Evolutionary conservation across 2,888 invertebrate genomes (phyloP).

Genomic region (Acleris emargana): DNA sequence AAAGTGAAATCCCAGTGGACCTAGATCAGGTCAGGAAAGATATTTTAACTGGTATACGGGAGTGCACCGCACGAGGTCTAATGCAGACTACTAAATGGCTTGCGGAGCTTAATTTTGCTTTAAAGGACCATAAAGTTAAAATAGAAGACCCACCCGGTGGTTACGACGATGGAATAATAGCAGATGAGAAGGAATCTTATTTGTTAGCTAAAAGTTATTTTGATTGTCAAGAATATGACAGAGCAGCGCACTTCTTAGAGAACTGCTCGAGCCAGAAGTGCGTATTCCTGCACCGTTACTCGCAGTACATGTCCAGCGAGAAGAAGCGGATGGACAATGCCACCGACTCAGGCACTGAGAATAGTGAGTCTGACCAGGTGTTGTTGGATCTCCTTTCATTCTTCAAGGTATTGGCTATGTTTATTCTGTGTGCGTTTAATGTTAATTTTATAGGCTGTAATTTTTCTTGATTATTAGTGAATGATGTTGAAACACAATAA

Average conservation of each 20-base stretch:
- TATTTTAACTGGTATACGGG: constrained; percentile 74
- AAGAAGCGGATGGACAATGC: constrained; percentile 93
- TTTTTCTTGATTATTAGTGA: no score
- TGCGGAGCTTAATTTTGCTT: constrained; percentile 91
- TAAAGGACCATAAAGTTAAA: constrained; percentile 86
- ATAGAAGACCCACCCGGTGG: constrained; percentile 74
- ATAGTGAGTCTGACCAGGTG: constrained; percentile 72
- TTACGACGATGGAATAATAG: constrained; percentile 72
- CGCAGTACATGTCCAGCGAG: constrained; percentile 94
- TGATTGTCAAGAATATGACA: constrained; percentile 95
- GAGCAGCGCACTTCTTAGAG: constrained; percentile 91
- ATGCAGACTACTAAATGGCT: constrained; percentile 94
- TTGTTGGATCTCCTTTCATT: constrained; percentile 71
- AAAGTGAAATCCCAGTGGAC: constrained; percentile 72
- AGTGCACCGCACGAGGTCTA: constrained; percentile 92
- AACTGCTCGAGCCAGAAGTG: constrained; percentile 88
- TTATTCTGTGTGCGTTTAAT: not conserved
- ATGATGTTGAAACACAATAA: no score
- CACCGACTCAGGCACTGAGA: constrained; percentile 68
- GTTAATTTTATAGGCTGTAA: no score
- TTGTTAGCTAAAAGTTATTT: constrained; percentile 93
- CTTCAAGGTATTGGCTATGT: constrained; percentile 63
- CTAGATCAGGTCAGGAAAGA: constrained; percentile 73
- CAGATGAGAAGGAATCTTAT: constrained; percentile 88
- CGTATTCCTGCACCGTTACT: constrained; percentile 93